Conservation (phyloP, 2,113 vertebrate genomes). For the Struthidea cinerea region DNA sequence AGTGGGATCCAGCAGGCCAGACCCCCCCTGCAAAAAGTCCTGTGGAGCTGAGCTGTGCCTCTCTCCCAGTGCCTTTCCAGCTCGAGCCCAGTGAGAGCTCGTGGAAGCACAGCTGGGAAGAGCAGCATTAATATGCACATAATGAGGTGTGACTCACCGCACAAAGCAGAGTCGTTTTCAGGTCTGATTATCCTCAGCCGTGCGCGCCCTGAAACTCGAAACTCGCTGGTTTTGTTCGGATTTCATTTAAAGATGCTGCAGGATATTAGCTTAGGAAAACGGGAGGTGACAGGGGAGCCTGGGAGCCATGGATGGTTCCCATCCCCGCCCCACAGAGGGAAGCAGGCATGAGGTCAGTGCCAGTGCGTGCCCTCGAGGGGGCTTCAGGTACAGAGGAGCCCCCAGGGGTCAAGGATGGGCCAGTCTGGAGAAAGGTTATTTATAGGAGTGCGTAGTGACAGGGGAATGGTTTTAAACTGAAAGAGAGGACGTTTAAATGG, state of each 20-base stretch:
- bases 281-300: neutral
- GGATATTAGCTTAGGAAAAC: neutral
- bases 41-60: neutral
- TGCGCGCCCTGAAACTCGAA: neutral
- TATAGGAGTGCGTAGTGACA: neutral
- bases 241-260: neutral
- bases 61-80: neutral
- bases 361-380: neutral
- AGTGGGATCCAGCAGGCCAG: neutral
- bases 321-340: neutral
- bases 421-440: neutral
- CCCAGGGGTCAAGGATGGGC: neutral
- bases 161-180: neutral
- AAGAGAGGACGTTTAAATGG: neutral
- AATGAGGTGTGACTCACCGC: constrained; percentile 9
- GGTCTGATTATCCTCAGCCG: neutral
- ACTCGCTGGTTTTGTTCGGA: neutral
- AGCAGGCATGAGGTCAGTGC: neutral
- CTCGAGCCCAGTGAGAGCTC: neutral
- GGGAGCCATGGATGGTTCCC: neutral
- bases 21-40: fast-evolving
- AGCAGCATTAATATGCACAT: neutral
- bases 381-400: neutral
- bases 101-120: neutral
- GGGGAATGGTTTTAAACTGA: neutral